Percentiles rank a stretch among this genome's conserved stretches.
Conservation (phyloP, 2,113 vertebrate genomes). For the Mobula birostris region DNA sequence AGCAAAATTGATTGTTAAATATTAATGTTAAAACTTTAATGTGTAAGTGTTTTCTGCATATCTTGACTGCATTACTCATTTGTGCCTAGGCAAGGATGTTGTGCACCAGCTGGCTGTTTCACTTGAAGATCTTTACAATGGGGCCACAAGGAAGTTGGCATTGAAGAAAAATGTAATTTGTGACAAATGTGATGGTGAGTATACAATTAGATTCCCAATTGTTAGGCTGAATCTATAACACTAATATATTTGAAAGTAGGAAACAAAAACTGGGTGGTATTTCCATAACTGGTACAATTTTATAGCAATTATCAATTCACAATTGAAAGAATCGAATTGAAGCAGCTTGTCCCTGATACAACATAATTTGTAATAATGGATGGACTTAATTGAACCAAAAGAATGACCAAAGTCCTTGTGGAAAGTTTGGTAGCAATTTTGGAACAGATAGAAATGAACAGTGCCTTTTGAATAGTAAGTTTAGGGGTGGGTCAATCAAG, state of each 20-base stretch:
- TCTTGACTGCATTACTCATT: background rate
- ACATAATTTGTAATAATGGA: background rate
- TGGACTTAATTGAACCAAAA: background rate
- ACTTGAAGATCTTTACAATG: conserved; percentile 87
- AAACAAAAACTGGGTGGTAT: background rate
- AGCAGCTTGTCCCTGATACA: background rate
- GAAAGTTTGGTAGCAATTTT: background rate
- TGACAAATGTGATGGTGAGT: conserved; percentile 89
- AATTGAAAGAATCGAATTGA: background rate
- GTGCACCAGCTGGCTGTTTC: conserved; percentile 85
- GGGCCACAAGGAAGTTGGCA: conserved; percentile 82
- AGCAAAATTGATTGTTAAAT: background rate
- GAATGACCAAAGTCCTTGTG: background rate
- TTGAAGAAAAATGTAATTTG: conserved; percentile 93
- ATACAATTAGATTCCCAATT: background rate
- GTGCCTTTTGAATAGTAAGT: background rate
- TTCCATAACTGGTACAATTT: background rate
- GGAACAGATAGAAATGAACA: background rate
- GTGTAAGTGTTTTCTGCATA: background rate
- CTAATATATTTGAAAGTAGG: background rate
- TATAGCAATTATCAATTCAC: background rate
- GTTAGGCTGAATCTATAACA: background rate
- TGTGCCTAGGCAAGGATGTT: conserved; percentile 78
- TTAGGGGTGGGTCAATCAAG: background rate
- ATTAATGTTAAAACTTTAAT: background rate